Evolutionary conservation across 1,140 invertebrate genomes (phyloP).

Genomic region (Fopius arisanus): DNA sequence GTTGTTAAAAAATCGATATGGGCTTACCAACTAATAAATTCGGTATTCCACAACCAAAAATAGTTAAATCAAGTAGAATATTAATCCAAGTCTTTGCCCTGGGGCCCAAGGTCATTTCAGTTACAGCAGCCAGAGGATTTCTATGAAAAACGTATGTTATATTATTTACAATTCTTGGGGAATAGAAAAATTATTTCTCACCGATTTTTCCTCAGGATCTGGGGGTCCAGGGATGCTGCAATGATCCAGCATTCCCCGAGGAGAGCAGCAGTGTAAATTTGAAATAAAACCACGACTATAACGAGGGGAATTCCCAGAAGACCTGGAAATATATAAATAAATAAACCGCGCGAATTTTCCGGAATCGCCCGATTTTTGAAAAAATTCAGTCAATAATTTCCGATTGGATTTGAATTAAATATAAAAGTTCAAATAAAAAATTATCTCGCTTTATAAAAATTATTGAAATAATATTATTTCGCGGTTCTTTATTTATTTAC

Average conservation of each 20-base stretch:
- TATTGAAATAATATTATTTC: no score
- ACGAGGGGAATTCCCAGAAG: slow-evolving; percentile 75
- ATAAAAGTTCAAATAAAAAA: no score
- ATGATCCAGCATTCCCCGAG: slow-evolving; percentile 79
- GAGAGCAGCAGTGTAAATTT: slow-evolving; percentile 79
- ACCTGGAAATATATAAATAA: slow-evolving; percentile 63
- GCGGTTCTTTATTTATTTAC: no score
- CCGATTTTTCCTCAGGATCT: slow-evolving; percentile 73
- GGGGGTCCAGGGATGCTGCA: slow-evolving; percentile 72
- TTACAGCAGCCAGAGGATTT: slow-evolving; percentile 80
- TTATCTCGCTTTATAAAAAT: no score
- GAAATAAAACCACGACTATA: slow-evolving; percentile 71
- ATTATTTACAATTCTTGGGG: no score
- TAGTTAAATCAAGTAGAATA: slow-evolving; percentile 74
- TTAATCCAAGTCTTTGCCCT: slow-evolving; percentile 69
- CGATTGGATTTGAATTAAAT: no score
- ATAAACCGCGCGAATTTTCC: neutral
- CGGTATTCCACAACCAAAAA: slow-evolving; percentile 78
- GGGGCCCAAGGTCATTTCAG: slow-evolving; percentile 74
- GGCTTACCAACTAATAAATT: slow-evolving; percentile 77
- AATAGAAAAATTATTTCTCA: slow-evolving; percentile 43
- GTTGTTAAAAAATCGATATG: neutral
- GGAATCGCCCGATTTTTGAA: neutral
- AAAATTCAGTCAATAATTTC: no score
- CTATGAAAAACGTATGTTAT: slow-evolving; percentile 62